These are phyloP conservation scores for Anoplophora glabripennis DNA, from an alignment of 1,140 invertebrate species.

Conservation along the genomic window DNA sequence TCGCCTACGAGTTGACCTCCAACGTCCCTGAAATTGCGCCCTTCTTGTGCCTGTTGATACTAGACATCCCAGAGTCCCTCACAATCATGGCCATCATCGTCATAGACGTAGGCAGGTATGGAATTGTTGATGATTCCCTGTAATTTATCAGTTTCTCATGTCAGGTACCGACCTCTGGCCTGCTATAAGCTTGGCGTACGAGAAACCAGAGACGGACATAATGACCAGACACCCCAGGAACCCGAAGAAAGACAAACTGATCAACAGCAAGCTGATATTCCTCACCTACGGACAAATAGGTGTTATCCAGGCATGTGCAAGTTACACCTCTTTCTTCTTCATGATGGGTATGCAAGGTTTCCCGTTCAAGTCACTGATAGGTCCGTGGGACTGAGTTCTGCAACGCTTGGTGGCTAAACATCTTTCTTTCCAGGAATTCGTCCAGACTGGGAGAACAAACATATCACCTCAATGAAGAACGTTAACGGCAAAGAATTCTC, in stretches of 20 bases:
- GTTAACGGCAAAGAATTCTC: constrained; percentile 83
- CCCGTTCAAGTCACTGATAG: constrained; percentile 60
- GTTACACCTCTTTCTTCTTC: constrained; percentile 84
- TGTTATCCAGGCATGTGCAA: constrained; percentile 81
- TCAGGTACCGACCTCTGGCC: constrained; percentile 85
- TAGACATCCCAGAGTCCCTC: constrained; percentile 82
- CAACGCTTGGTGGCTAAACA: no score
- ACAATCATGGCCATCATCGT: constrained; percentile 49
- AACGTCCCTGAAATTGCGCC: constrained; percentile 94
- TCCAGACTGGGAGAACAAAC: constrained; percentile 69
- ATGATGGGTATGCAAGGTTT: constrained; percentile 87
- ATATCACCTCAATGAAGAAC: constrained; percentile 69
- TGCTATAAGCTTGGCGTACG: constrained; percentile 85
- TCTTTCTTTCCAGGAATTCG: constrained; percentile 55
- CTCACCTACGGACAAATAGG: constrained; percentile 80
- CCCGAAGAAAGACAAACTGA: constrained; percentile 73
- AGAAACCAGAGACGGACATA: constrained; percentile 82
- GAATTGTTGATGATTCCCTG: constrained; percentile 10
- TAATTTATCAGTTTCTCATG: constrained; percentile 66
- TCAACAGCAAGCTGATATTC: constrained; percentile 53
- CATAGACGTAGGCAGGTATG: background rate
- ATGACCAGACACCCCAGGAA: constrained; percentile 83
- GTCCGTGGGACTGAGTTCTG: background rate
- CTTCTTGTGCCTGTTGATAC: constrained; percentile 79
- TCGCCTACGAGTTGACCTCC: constrained; percentile 90